Percentiles rank a stretch among this genome's conserved stretches.
These are phyloP conservation scores for Phalacrocorax aristotelis DNA, from an alignment of 2,113 vertebrate genomes.

Conservation along the genomic window DNA sequence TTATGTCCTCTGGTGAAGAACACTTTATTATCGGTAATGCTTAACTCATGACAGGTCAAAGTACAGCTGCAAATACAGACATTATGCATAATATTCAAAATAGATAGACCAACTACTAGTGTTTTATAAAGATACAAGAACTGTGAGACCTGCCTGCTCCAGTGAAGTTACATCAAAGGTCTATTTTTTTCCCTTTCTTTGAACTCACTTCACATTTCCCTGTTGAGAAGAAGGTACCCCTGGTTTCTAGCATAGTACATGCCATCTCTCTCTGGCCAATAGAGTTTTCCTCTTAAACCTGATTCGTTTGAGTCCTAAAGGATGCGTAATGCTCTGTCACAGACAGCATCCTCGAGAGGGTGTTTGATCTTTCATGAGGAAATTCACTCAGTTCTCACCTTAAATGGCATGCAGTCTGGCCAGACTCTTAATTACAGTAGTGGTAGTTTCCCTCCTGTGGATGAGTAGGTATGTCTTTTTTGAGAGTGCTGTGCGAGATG, in stretches of 20 bases:
- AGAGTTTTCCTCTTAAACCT: background rate
- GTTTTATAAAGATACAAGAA: background rate
- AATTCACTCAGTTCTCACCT: background rate
- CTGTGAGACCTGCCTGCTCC: background rate
- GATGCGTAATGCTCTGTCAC: background rate
- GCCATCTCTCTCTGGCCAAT: background rate
- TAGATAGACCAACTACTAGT: background rate
- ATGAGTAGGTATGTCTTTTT: background rate
- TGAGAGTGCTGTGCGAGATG: background rate
- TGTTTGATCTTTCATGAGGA: background rate
- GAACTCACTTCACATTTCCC: background rate
- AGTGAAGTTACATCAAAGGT: background rate
- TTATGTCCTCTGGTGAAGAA: background rate
- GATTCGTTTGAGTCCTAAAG: background rate
- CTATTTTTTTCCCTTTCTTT: background rate
- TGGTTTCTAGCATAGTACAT: background rate
- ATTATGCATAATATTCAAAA: background rate
- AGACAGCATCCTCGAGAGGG: background rate
- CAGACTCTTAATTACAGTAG: background rate
- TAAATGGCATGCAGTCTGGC: background rate
- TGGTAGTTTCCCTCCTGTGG: background rate
- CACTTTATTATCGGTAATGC: fast-evolving
- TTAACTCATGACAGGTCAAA: background rate
- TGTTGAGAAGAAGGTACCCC: background rate
- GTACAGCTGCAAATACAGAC: background rate